Evolutionary conservation across 2,888 invertebrate genomes (phyloP).

Genomic region (Melanchra persicariae): DNA sequence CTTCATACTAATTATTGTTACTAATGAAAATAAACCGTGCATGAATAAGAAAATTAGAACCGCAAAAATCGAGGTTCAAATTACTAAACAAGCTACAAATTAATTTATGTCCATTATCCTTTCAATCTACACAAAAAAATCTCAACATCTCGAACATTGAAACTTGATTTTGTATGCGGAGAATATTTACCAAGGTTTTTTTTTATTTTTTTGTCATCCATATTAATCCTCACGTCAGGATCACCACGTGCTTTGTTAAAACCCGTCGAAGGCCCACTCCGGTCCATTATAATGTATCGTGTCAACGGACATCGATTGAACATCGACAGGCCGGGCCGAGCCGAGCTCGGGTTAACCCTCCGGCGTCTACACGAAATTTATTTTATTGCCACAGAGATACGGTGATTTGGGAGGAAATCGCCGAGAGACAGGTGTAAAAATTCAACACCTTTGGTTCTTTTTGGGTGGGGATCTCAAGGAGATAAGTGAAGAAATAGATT

Average conservation of each 20-base stretch:
- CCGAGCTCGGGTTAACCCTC: slow-evolving; percentile 85
- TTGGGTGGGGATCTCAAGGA: slow-evolving; percentile 79
- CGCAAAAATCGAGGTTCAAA: slow-evolving; percentile 66
- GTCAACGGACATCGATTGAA: slow-evolving; percentile 90
- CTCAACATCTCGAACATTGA: slow-evolving; percentile 73
- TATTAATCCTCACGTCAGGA: slow-evolving; percentile 90
- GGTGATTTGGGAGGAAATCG: slow-evolving; percentile 89
- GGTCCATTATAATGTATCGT: slow-evolving; percentile 90
- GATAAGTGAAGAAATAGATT: slow-evolving; percentile 88
- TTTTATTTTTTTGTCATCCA: slow-evolving; percentile 85
- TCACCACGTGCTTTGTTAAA: slow-evolving; percentile 90
- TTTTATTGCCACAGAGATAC: slow-evolving; percentile 90
- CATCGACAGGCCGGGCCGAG: slow-evolving; percentile 85
- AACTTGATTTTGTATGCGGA: slow-evolving; percentile 84
- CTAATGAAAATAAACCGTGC: slow-evolving; percentile 52
- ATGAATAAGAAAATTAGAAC: slow-evolving; percentile 58
- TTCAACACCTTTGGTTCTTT: slow-evolving; percentile 88
- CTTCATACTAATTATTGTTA: slow-evolving; percentile 61
- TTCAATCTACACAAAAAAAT: slow-evolving; percentile 80
- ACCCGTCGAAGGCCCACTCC: slow-evolving; percentile 86
- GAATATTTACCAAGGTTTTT: slow-evolving; percentile 79
- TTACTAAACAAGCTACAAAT: slow-evolving; percentile 78
- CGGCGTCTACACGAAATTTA: slow-evolving; percentile 90
- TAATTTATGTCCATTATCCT: slow-evolving; percentile 81
- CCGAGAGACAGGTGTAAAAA: slow-evolving; percentile 90